A percentile compares a stretch with the other conserved stretches of the same genome.
Evolutionary conservation across 2,888 invertebrate genomes (phyloP).

Genomic region (Tachystola acroxantha): DNA sequence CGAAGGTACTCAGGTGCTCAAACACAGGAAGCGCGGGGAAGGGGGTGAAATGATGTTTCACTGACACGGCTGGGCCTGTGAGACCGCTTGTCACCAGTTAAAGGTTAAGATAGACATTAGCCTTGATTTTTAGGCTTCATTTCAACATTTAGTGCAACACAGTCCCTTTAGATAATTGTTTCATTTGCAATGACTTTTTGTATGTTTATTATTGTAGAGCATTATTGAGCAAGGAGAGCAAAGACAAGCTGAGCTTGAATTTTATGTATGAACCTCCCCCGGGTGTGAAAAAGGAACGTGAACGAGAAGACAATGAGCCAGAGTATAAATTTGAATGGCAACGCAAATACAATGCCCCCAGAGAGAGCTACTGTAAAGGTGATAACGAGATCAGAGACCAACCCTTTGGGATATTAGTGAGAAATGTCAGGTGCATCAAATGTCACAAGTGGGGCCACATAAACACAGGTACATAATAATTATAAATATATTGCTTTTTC

Average conservation of each 20-base stretch:
- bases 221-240: constrained; percentile 97
- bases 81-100: no score
- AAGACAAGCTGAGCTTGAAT: constrained; percentile 97
- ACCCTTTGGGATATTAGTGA: constrained; percentile 97
- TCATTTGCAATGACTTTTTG: no score
- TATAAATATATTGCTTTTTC: no score
- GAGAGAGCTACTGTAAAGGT: constrained; percentile 98
- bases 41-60: no score
- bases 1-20: no score
- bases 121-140: no score
- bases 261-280: constrained; percentile 99
- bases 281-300: constrained; percentile 94
- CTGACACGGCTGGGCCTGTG: no score
- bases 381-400: constrained; percentile 98
- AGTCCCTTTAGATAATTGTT: neutral
- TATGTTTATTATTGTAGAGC: no score
- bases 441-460: constrained; percentile 99
- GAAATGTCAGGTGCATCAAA: constrained; percentile 98
- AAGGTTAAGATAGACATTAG: no score
- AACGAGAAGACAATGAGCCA: constrained; percentile 94
- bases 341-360: constrained; percentile 98
- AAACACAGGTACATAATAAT: constrained; percentile 84
- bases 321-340: constrained; percentile 99
- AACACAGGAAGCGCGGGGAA: no score
- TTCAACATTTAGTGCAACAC: neutral